Base-by-base conservation (phyloP, 2,888 invertebrate species). In the Euspilapteryx auroguttella region DNA sequence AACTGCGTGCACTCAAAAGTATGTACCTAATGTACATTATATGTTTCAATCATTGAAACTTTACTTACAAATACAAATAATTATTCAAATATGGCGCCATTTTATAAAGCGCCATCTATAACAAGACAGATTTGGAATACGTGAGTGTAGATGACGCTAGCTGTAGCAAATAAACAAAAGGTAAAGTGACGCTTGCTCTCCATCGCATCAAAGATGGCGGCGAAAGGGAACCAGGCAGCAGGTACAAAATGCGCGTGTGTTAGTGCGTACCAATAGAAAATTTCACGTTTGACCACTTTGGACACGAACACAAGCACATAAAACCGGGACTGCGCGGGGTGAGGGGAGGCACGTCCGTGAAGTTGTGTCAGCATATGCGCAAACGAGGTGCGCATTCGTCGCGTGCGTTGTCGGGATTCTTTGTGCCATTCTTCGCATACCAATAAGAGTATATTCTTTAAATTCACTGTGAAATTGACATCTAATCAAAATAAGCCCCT, bases 391-490 rank as follows among this genome's bases (percentile, higher is more conserved):
- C 87, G 87, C 87, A 81, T 79, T 83, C 80, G 83, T 79, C 81
- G 83, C 83, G 81, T 87, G 89, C 90, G 90, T 91, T 89, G 89
- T 90, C 88, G 83, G 85, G 89, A 91, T 91, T 92, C 91, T 90
- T 91, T 91, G 89, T 90, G 89, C 87, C 91, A 92, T 92, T 91
- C 91, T 87, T 88, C 82, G 87, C 90, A 92, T 92, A 89, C 91
- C 90, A 89, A 81, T 81, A 82, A 81, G 80, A 80, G 80, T 79
- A 79, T 78, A 80, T 81, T 81, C 81, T 82, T 82, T 80, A 79
- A 81, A 81, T 82, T 80, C 81, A 81, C 81, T 80, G 78, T 69
- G 69, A 79, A 81, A 82, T 80, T 79, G 75, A 78, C 58, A 64
- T 52, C 52, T 61, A 73, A 79, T 78, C 81, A 82, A 82, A 82